Conservation (phyloP, 2,888 invertebrate species). For the Siphonodentalium dalli region DNA sequence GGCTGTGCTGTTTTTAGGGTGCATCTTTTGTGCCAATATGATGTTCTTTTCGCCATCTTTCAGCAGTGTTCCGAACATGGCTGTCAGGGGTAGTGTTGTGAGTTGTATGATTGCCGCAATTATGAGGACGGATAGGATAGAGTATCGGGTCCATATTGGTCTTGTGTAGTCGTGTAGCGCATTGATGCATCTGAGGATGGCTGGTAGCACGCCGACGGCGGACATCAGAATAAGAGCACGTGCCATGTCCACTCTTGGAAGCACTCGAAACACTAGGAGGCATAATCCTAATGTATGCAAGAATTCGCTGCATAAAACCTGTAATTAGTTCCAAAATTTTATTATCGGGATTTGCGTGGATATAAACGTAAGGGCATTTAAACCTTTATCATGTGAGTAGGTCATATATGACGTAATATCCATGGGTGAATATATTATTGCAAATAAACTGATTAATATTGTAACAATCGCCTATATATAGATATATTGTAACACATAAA, state of each 20-base stretch:
- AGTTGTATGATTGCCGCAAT: slow-evolving; percentile 43
- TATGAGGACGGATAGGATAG: slow-evolving; percentile 30
- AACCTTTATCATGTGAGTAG: no score
- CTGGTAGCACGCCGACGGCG: slow-evolving; percentile 48
- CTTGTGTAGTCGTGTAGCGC: slow-evolving; percentile 29
- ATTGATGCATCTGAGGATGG: slow-evolving; percentile 35
- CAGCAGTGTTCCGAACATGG: slow-evolving; percentile 32
- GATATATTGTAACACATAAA: no score
- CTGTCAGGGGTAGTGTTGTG: slow-evolving; percentile 33
- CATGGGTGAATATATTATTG: no score
- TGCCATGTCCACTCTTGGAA: slow-evolving; percentile 56
- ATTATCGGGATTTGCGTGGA: no score
- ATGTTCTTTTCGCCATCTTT: slow-evolving; percentile 27
- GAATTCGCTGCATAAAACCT: slow-evolving; percentile 50
- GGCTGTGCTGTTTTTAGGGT: slow-evolving; percentile 11
- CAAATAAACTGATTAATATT: no score
- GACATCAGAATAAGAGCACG: slow-evolving; percentile 49
- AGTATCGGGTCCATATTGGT: slow-evolving; percentile 27
- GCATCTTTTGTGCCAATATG: slow-evolving; percentile 16
- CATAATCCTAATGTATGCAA: slow-evolving; percentile 57
- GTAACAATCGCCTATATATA: no score
- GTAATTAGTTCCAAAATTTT: slow-evolving; percentile 19
- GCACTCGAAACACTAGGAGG: slow-evolving; percentile 56
- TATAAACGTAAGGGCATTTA: no score
- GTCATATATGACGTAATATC: no score